Percentiles rank a stretch among this genome's conserved stretches.
Evolutionary conservation across 2,113 vertebrate species (phyloP).

Genomic region (Telmatochromis sp.): DNA sequence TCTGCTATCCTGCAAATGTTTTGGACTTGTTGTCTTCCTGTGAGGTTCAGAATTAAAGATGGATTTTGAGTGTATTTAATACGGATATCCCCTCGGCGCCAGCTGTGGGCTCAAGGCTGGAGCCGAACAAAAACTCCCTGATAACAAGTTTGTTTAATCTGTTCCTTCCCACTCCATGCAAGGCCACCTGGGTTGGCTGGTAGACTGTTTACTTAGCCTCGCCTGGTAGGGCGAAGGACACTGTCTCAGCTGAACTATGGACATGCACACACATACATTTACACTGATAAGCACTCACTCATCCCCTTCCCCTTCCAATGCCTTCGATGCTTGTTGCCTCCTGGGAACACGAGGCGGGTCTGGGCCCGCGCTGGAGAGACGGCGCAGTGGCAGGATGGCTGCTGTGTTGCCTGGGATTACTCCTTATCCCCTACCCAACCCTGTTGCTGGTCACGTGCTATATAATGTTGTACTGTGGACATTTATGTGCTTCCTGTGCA

Average conservation of each 20-base stretch:
- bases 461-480: neutral
- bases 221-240: too few species aligned
- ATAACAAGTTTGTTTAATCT: neutral
- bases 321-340: neutral
- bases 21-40: neutral
- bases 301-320: neutral
- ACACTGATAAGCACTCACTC: neutral
- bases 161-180: neutral
- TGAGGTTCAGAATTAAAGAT: neutral
- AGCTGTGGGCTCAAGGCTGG: neutral
- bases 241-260: neutral
- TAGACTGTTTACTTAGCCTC: too few species aligned
- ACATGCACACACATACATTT: neutral
- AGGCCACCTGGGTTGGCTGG: neutral
- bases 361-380: rapidly evolving
- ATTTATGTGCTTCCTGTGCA: neutral
- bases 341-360: neutral
- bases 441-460: neutral
- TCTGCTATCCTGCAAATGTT: neutral
- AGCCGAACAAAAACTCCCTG: neutral
- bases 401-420: neutral
- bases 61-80: neutral
- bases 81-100: neutral
- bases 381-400: neutral
- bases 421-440: neutral